A percentile compares a stretch with the other conserved stretches of the same genome.
phyloP scores from a whole-genome alignment of 2,113 vertebrate genomes.

The Microtus pennsylvanicus region DNA sequence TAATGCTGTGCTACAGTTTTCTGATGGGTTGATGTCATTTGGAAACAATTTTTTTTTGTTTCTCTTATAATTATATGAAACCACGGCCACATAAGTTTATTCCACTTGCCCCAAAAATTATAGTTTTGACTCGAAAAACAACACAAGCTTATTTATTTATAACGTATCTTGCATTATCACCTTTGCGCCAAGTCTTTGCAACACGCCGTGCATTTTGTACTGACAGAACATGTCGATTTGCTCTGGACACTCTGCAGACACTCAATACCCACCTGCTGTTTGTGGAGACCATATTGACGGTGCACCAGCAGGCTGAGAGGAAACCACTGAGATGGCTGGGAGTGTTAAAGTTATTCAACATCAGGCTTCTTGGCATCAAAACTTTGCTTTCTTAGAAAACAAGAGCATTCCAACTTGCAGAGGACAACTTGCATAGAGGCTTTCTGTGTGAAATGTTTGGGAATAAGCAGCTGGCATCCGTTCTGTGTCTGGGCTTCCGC shows the following conservation, averaged over 20 bases:
- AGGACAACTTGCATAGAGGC: background rate
- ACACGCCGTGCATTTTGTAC: background rate
- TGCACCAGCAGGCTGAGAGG: background rate
- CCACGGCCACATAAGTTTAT: background rate
- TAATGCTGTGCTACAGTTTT: background rate
- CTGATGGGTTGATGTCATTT: background rate
- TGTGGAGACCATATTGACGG: background rate
- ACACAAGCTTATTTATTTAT: background rate
- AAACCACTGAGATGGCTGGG: background rate
- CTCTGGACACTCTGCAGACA: background rate
- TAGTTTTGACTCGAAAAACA: background rate
- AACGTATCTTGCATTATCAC: background rate
- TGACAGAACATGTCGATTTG: background rate
- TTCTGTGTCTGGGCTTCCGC: background rate
- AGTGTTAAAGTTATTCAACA: constrained; percentile 30
- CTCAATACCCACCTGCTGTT: background rate
- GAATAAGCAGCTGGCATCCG: background rate
- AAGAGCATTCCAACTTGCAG: background rate
- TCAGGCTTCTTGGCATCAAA: constrained; percentile 33
- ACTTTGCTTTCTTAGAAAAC: constrained; percentile 35
- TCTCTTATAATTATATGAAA: background rate
- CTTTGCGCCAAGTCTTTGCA: constrained; percentile 18
- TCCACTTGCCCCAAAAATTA: constrained; percentile 3
- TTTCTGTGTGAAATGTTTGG: constrained; percentile 7
- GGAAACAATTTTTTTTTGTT: background rate